Evolutionary conservation across 2,888 invertebrate species (phyloP).

Genomic region (Epinotia demarniana): DNA sequence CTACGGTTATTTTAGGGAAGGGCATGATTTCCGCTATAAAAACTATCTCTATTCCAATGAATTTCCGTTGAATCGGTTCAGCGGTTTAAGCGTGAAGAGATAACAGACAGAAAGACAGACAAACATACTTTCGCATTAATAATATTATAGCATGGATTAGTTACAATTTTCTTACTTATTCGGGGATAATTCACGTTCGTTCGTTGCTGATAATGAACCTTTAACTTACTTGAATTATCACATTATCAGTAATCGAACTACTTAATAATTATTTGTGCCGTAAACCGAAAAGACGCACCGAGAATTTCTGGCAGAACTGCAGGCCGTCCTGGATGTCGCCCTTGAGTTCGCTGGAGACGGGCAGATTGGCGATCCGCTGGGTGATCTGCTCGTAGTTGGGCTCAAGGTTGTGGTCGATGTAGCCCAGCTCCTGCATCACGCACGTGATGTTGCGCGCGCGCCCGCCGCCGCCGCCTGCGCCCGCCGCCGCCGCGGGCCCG

Average conservation of each 20-base stretch:
- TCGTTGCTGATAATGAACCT: too few relatives aligned
- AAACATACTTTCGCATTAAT: too few relatives aligned
- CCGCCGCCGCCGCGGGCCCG: background rate
- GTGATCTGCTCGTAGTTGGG: conserved; percentile 87
- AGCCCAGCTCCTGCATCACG: conserved; percentile 89
- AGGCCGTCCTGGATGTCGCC: conserved; percentile 87
- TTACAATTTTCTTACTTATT: too few relatives aligned
- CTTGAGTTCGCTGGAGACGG: conserved; percentile 86
- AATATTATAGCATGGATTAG: too few relatives aligned
- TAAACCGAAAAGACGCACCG: conserved; percentile 72
- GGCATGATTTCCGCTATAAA: too few relatives aligned
- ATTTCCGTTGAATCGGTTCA: too few relatives aligned
- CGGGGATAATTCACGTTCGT: too few relatives aligned
- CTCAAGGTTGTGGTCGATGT: conserved; percentile 87
- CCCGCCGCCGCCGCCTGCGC: conserved; percentile 62
- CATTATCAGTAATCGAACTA: background rate
- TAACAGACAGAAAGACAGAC: too few relatives aligned
- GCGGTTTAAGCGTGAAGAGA: too few relatives aligned
- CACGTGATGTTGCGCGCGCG: conserved; percentile 87
- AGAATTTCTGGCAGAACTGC: conserved; percentile 88
- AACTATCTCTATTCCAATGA: too few relatives aligned
- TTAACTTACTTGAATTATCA: too few relatives aligned
- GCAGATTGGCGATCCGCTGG: conserved; percentile 85
- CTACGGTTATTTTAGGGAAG: too few relatives aligned
- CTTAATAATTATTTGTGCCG: background rate